phyloP scores from a whole-genome alignment of 1,140 invertebrate genomes.

The Euwallacea fornicatus region DNA sequence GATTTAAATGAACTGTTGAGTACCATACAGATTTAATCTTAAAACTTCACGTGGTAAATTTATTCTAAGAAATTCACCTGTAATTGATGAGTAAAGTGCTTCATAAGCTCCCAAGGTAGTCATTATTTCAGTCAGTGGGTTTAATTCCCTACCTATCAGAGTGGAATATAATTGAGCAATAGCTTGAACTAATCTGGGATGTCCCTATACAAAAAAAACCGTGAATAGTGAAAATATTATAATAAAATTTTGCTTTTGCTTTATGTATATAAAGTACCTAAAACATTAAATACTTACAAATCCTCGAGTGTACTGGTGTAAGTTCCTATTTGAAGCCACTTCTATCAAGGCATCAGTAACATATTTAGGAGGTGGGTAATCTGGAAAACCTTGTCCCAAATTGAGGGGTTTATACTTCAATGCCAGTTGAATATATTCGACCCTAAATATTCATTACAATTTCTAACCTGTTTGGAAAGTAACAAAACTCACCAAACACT shows the following conservation, averaged over 20 bases:
- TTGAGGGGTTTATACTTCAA: conserved; percentile 89
- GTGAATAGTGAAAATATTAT: background rate
- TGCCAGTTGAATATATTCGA: conserved; percentile 91
- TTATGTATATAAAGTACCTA: background rate
- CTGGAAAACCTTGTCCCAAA: conserved; percentile 97
- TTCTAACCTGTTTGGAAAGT: background rate
- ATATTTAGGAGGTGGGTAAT: conserved; percentile 84
- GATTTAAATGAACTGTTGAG: background rate
- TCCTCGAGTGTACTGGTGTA: conserved; percentile 91
- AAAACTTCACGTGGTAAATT: conserved; percentile 43
- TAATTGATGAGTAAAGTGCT: conserved; percentile 79
- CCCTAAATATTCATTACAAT: conserved; percentile 65
- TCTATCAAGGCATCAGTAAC: conserved; percentile 78
- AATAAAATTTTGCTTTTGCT: background rate
- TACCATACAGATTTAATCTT: background rate
- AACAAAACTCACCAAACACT: conserved; percentile 46
- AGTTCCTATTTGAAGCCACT: conserved; percentile 68
- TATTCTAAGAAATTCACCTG: conserved; percentile 66
- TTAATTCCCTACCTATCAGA: conserved; percentile 69
- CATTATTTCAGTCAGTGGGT: conserved; percentile 69
- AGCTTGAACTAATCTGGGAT: conserved; percentile 84
- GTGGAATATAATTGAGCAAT: conserved; percentile 84
- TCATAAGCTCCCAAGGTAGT: conserved; percentile 93
- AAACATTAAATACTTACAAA: conserved; percentile 62
- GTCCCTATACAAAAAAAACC: conserved; percentile 61